These are phyloP conservation scores for Parnassius apollo DNA, from an alignment of 2,888 invertebrate species.

Conservation along the genomic window DNA sequence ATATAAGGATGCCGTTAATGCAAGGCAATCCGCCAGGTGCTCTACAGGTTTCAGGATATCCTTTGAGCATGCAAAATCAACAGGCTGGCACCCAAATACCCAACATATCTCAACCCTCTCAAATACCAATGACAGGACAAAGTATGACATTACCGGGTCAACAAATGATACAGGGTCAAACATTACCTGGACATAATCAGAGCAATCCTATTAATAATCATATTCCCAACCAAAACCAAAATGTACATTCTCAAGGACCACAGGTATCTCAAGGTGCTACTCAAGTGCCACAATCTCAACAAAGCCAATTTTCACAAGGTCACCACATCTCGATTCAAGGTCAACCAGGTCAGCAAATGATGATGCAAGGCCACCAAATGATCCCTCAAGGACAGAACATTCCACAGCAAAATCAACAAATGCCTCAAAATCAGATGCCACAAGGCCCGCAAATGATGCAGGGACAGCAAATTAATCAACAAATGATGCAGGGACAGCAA, in stretches of 20 bases:
- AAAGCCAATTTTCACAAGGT: constrained; percentile 42
- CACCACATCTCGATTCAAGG: constrained; percentile 47
- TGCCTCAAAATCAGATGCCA: constrained; percentile 41
- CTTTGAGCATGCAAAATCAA: constrained; percentile 54
- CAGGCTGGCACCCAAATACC: constrained; percentile 47
- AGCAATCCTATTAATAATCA: constrained; percentile 8
- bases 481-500: constrained; percentile 22
- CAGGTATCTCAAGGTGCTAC: constrained; percentile 44
- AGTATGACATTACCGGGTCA: constrained; percentile 49
- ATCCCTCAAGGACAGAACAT: constrained; percentile 49
- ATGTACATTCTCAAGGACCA: constrained; percentile 40
- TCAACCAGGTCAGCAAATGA: constrained; percentile 49
- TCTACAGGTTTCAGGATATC: constrained; percentile 51
- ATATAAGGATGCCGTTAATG: constrained; percentile 67
- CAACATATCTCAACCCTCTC: constrained; percentile 47
- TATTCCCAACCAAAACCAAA: constrained; percentile 45
- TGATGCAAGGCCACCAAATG: constrained; percentile 52
- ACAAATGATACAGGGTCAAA: constrained; percentile 43
- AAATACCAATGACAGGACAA: constrained; percentile 50
- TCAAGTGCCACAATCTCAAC: constrained; percentile 34
- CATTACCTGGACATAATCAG: constrained; percentile 28
- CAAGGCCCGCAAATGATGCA: constrained; percentile 31
- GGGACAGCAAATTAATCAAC: constrained; percentile 22
- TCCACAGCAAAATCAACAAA: constrained; percentile 31
- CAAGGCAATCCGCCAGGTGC: constrained; percentile 53